Evolutionary conservation across 2,113 vertebrate species (phyloP), one percentile per base, ranked within the genome.

Genomic region (Holacanthus passer): DNA sequence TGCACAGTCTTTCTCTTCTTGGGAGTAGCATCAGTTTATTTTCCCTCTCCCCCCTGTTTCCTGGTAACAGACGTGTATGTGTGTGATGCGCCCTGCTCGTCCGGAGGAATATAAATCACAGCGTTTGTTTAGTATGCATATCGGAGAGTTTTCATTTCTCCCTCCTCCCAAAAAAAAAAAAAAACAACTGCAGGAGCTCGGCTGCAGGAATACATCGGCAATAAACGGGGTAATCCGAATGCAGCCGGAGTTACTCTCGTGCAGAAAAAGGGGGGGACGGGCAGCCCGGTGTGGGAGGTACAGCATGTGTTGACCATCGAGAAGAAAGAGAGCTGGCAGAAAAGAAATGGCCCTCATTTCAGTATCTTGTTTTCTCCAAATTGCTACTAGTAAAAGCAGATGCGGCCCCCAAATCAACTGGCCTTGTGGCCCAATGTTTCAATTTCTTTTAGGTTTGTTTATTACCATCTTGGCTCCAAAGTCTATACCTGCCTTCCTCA

Each of bases 341-440:
- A 84, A 85, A 88, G 67, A 88, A 88, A 91, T 91, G 88, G 86
- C 69, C 50, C 70, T 88, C 78, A 83, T 90, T 84, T 88, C 69
- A 83, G 81, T 32, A 37, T 83, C 87, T 90, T 92, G 86, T 89
- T 92, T 82, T 70, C 86, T 86, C 77, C 60, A 91, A 92, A 93
- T 91, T 87, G 84, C 68, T 85, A 72, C 86, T 64, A 87, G 79
- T 89, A 82, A 85, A 88, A 87, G 79, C 87, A 92, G 85, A 90
- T 86, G 89, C 10, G 73, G 55, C 83, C 71, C n/a, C 39, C 63
- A 79, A 79, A 87, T 90, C 82, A 83, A 79, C 73, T 48, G 76
- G 41, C 79, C 20, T 53, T 78, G 76, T 85, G 59, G 68, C 31
- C 43, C 77, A 83, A 70, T 82, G 69, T 83, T 91, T 88, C 84